Base-by-base conservation (phyloP, 2,888 invertebrate species). In the Polyommatus iphigenia region DNA sequence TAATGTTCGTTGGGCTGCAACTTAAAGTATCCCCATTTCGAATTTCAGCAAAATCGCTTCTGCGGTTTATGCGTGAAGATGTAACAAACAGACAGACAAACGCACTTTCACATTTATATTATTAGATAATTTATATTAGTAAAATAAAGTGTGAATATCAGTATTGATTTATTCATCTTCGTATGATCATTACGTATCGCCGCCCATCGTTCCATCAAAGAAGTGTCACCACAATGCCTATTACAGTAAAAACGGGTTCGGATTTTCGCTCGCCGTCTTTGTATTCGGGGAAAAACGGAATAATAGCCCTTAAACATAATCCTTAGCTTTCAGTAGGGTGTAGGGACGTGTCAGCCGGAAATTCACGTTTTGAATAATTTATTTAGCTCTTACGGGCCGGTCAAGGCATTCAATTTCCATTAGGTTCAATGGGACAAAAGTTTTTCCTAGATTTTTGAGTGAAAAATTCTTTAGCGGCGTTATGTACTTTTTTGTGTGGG, bases 311-410 rank as follows among this genome's bases (percentile, higher is more conserved):
- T 59, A 20, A 59, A 59, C 24, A 67, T 67, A 67, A 67, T 67
- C 62, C 62, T 67, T 24, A 67, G 62, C 62, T 8, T 67, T 67
- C 62, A 29, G 20, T 20, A 62, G 62, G 62, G 24, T 3, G 62
- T 24, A 20, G 13, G 13, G 24, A 67, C 24, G 29, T 67, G 29
- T 67, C 62, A 67, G 62, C 59, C 62, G 24, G 24, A 67, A 8
- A 29, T 67, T 24, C 62, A 59, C 62, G 62, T 67, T 24, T 67
- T 67, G 62, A 67, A 67, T 67, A 24, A 67, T 67, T 10, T 67
- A 67, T 67, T 67, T 15, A 67, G 15, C 62, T 24, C 62, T 24
- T 29, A 67, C 62, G 3, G 24, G 10, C n/a, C 59, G n/a, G 8
- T 20, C 20, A 59, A 24, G 10, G 24, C 13, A 13, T 24, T 10